Base-by-base conservation (phyloP, 1,140 invertebrate genomes). In the Spodoptera frugiperda region DNA sequence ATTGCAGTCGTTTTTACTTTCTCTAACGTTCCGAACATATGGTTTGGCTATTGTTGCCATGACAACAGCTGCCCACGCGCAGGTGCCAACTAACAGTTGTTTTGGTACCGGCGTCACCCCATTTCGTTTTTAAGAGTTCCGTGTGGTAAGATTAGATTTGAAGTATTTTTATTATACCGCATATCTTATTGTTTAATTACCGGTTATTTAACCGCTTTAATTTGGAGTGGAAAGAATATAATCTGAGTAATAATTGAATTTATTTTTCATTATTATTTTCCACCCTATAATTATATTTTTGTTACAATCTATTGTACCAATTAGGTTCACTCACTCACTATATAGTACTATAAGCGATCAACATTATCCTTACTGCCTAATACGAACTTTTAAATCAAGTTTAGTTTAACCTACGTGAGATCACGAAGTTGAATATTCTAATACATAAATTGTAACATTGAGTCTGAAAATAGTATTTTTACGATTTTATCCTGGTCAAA, bases 21-120 rank as follows among this genome's bases (percentile, higher is more conserved):
- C 59, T 53, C 48, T 57, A 67, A 57, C 51, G 74, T 65, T 33
- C 30, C 44, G 44, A 21, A 67, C 81, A 79, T 78, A 79, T 87
- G 85, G 82, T 78, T 83, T 78, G 59, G 68, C 67, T 49, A 75
- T 61, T 15, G 88, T 89, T 68, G 83, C 79, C 80, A 87, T 88
- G 72, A 79, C 75, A 75, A 85, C 86, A 83, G 83, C 84, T 87
- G 88, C 81, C 71, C 46, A 39, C n/a, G 74, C 76, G 84, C 87
- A 90, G 88, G 88, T 91, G 88, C 73, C 19, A 21, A 30, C 46
- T 33, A 57, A 85, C 88, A 91, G 82, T 85, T 89, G 88, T 70
- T 76, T 67, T 75, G 2, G 15, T 46, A 61, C 25, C 15, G 15
- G 14, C 39, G 44, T 19, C 59, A 63, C 59, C 59, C 78, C 74